Percentiles rank a stretch among this genome's conserved stretches.
These are phyloP conservation scores for Rhineura floridana DNA, from an alignment of 2,113 vertebrate genomes.

Conservation along the genomic window DNA sequence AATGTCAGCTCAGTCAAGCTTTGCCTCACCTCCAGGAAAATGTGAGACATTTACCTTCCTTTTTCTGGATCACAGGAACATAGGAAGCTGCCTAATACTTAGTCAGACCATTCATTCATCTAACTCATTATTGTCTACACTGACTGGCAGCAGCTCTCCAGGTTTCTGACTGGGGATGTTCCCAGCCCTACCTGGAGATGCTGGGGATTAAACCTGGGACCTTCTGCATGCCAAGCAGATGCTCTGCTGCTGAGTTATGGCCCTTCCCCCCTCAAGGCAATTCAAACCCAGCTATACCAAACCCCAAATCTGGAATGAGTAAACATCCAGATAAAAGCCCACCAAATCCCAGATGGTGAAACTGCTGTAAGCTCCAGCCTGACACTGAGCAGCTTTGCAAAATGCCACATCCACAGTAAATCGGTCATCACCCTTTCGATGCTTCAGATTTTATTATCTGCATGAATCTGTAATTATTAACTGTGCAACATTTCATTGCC, in stretches of 20 bases:
- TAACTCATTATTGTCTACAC: too few relatives aligned
- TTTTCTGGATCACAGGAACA: not conserved
- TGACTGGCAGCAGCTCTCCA: too few relatives aligned
- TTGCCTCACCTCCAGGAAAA: not conserved
- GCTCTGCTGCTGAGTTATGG: too few relatives aligned
- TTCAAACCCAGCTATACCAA: not conserved
- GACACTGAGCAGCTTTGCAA: slow-evolving; percentile 19
- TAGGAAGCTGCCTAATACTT: too few relatives aligned
- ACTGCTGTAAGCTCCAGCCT: not conserved
- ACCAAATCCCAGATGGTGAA: not conserved
- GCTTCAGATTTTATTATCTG: slow-evolving; percentile 68
- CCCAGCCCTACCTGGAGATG: too few relatives aligned
- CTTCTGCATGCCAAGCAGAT: not conserved
- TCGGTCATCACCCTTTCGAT: slow-evolving; percentile 30
- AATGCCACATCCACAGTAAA: slow-evolving; percentile 57
- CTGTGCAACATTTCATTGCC: slow-evolving; percentile 70
- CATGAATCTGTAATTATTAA: slow-evolving; percentile 73
- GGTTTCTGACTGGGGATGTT: too few relatives aligned
- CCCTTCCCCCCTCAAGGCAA: not conserved
- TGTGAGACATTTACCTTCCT: not conserved
- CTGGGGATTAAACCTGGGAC: not conserved
- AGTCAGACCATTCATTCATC: too few relatives aligned
- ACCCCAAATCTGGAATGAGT: not conserved
- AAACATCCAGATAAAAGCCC: not conserved
- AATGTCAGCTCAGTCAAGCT: not conserved